Evolutionary conservation across 2,888 invertebrate species (phyloP), one percentile per base, ranked within the genome.

Genomic region (Ganaspis brasiliensis): DNA sequence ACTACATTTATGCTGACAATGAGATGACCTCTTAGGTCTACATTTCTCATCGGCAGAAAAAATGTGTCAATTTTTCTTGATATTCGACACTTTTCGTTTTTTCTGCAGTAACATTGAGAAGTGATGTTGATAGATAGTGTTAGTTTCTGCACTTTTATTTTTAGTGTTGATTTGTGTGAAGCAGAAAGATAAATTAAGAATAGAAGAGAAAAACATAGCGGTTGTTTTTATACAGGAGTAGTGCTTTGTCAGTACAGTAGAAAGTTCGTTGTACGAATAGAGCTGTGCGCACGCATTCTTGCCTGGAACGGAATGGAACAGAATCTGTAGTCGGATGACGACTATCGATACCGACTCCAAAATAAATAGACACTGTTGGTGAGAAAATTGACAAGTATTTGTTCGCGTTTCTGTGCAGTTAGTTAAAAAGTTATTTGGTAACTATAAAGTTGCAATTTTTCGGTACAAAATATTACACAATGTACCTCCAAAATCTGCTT

Each of bases 261-360:
- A 86, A 87, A 83, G 86, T 82, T 85, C 73, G 84, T 52, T 31
- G 31, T 31, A 31, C 52, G 19, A 52, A 78, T 61, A 77, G 85
- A 80, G 85, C 85, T 84, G 86, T 84, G 84, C 87, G 84, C 86
- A 82, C 84, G 78, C 77, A 73, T 81, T 78, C 75, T 83, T 80
- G 77, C 75, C 78, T 72, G 77, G 76, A 78, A 67, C 71, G 45
- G 72, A 73, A 37, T 74, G 75, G 81, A 52, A 52, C 52, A 52
- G 52, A 52, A 52, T 52, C 16, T 52, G 19, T 16, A 52, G 52
- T 52, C 16, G 16, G 52, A 49, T 49, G 12, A 45, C 45, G 16
- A 19, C 52, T 6, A 52, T 16, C 19, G 19, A 52, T 19, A 52
- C 52, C 19, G 52, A 52, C 16, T 52, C 19, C 52, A 52, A 52